These are phyloP conservation scores for Athalia circularis DNA, from an alignment of 2,888 invertebrate species.

Conservation along the genomic window DNA sequence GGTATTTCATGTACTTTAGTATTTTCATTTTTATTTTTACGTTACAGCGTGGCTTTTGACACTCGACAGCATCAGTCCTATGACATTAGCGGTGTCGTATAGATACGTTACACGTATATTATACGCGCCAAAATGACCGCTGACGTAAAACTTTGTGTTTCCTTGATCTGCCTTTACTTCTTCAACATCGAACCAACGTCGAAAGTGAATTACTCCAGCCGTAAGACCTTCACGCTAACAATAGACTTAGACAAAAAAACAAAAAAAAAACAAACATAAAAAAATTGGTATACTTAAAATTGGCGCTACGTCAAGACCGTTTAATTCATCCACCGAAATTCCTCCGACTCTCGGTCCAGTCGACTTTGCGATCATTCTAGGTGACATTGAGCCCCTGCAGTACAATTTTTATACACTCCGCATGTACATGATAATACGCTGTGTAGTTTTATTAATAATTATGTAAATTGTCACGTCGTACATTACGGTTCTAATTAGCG, in stretches of 20 bases:
- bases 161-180: conserved; percentile 68
- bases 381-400: conserved; percentile 22
- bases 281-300: conserved; percentile 6
- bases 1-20: conserved; percentile 23
- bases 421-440: not conserved
- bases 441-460: conserved; percentile 8
- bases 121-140: conserved; percentile 59
- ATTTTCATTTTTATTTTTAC: not conserved
- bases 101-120: not conserved
- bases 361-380: conserved; percentile 3
- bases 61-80: not conserved
- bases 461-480: conserved; percentile 12
- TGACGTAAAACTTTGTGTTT: conserved; percentile 68
- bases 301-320: conserved; percentile 25
- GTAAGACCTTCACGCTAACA: conserved; percentile 27
- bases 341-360: not conserved
- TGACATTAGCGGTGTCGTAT: not conserved
- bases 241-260: not conserved
- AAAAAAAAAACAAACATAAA: conserved; percentile 1
- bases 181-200: conserved; percentile 48
- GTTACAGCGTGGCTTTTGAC: conserved; percentile 24
- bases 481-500: conserved; percentile 12
- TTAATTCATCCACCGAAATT: not conserved
- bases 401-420: not conserved
- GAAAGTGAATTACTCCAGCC: conserved; percentile 13